Conservation (phyloP, 2,888 invertebrate species). For the Amblyjoppa fuscipennis region DNA sequence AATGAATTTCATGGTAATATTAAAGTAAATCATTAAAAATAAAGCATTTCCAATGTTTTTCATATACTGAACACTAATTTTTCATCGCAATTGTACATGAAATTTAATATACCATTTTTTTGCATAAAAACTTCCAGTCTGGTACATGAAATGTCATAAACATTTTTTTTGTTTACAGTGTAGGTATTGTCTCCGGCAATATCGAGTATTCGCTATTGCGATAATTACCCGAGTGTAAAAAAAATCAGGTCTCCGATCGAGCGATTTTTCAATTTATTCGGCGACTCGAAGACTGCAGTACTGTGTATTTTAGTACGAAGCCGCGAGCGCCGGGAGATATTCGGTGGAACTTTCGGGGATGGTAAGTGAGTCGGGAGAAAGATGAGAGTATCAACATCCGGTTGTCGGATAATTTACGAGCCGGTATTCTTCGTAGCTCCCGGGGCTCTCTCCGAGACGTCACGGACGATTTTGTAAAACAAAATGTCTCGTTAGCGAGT, state of each 20-base stretch:
- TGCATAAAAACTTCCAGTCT: too few relatives aligned
- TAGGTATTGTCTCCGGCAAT: too few relatives aligned
- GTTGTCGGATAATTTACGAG: constrained; percentile 80
- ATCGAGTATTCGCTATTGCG: too few relatives aligned
- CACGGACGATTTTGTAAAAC: constrained; percentile 83
- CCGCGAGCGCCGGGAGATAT: constrained; percentile 12
- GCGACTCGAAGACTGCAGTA: neutral
- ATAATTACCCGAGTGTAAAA: neutral
- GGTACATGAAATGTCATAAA: neutral
- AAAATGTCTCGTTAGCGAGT: constrained; percentile 83
- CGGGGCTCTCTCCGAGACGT: constrained; percentile 63
- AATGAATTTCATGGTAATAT: too few relatives aligned
- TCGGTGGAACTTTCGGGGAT: constrained; percentile 26
- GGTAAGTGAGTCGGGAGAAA: constrained; percentile 21
- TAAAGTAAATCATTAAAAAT: too few relatives aligned
- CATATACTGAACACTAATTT: too few relatives aligned
- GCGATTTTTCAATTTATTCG: neutral
- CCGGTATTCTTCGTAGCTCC: constrained; percentile 75
- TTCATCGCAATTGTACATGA: too few relatives aligned
- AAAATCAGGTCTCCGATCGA: neutral
- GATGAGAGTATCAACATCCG: constrained; percentile 80
- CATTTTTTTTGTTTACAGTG: neutral
- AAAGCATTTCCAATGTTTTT: too few relatives aligned
- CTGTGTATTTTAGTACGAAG: constrained; percentile 4
- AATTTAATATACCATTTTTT: too few relatives aligned